These are phyloP conservation scores for Clunio marinus DNA, from an alignment of 2,888 invertebrate genomes.

Conservation along the genomic window DNA sequence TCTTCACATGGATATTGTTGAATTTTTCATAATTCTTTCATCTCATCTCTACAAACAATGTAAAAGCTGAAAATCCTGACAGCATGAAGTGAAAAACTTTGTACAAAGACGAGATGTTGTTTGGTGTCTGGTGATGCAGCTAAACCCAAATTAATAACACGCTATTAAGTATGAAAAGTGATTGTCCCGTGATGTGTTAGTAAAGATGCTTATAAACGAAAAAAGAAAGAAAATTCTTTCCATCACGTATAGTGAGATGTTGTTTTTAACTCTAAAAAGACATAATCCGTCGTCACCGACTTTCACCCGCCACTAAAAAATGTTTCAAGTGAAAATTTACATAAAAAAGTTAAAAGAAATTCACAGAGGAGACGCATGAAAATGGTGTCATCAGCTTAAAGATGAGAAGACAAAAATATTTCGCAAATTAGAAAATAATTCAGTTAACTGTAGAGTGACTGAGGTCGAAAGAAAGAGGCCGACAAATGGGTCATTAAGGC, in stretches of 20 bases:
- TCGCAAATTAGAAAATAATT: slow-evolving; percentile 12
- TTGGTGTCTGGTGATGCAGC: slow-evolving; percentile 30
- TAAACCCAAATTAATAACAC: slow-evolving; percentile 37
- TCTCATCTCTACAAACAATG: not conserved
- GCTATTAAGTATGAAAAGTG: not conserved
- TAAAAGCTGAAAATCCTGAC: slow-evolving; percentile 7
- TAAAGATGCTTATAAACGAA: no score
- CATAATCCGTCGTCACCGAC: not conserved
- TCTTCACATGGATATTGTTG: slow-evolving; percentile 21
- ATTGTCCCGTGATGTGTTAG: no score
- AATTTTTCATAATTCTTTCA: slow-evolving; percentile 5
- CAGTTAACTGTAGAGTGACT: not conserved
- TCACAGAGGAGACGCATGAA: not conserved
- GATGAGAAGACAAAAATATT: not conserved
- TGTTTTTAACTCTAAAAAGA: no score
- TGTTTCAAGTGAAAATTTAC: slow-evolving; percentile 19
- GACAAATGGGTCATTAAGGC: not conserved
- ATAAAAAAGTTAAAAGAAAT: slow-evolving; percentile 15
- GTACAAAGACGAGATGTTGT: slow-evolving; percentile 3
- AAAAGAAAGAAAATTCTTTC: no score
- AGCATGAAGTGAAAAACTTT: not conserved
- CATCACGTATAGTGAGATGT: no score
- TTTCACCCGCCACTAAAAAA: no score
- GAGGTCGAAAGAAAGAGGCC: not conserved
- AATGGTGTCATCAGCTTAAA: not conserved